phyloP scores from a whole-genome alignment of 1,140 invertebrate genomes.

The Phymorhynchus buccinoides region DNA sequence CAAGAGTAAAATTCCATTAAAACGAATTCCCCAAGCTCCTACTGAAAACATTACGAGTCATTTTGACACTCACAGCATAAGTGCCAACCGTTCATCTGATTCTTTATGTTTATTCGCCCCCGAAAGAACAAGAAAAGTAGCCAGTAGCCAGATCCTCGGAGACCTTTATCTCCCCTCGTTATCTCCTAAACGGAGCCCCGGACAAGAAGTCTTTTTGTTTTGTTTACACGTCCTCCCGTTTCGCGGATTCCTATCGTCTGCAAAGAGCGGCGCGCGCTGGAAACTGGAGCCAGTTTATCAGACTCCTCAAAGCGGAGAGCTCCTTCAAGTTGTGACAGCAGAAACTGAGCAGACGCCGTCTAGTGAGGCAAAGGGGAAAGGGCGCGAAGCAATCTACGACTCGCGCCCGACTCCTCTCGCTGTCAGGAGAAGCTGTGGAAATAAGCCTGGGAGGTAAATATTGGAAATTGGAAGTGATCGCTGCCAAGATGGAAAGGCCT shows the following conservation, averaged over 20 bases:
- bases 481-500: background rate
- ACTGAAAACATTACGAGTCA: no score
- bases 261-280: background rate
- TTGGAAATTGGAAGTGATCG: constrained; percentile 31
- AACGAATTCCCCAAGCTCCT: no score
- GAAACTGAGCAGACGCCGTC: constrained; percentile 20
- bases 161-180: background rate
- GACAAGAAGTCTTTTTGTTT: constrained; percentile 21
- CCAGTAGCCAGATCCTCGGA: background rate
- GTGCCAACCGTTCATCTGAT: no score
- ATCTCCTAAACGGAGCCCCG: background rate
- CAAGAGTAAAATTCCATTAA: no score
- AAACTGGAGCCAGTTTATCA: constrained; percentile 24
- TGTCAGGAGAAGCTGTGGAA: constrained; percentile 10
- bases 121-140: background rate
- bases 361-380: background rate
- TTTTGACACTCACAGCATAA: no score
- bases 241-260: background rate
- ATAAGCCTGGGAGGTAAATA: constrained; percentile 22
- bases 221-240: constrained; percentile 17
- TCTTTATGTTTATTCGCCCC: background rate
- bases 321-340: constrained; percentile 13
- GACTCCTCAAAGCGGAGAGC: background rate
- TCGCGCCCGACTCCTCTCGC: background rate
- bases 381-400: constrained; percentile 16